Conservation (phyloP, 2,888 invertebrate genomes). For the Ophonus ardosiacus region DNA sequence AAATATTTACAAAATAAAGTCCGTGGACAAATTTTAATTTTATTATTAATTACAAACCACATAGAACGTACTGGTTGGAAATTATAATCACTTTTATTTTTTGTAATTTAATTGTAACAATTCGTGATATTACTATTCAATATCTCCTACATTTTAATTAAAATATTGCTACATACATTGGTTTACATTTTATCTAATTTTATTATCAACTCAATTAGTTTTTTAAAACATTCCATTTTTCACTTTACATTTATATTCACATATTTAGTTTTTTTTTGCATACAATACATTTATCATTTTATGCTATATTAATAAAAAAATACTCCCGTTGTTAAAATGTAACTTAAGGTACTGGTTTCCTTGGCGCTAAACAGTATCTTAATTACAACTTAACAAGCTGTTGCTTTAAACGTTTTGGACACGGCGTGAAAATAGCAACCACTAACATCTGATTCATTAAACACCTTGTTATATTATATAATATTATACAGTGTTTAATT, state of each 20-base stretch:
- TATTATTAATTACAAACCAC: background rate
- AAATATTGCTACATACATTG: background rate
- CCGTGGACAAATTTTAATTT: slow-evolving; percentile 20
- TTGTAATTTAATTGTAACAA: slow-evolving; percentile 28
- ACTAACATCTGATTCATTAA: too few species aligned
- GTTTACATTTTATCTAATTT: background rate
- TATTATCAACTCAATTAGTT: background rate
- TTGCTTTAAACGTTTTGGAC: too few species aligned
- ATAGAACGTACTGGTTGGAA: background rate
- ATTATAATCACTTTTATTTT: slow-evolving; percentile 31
- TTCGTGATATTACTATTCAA: slow-evolving; percentile 13
- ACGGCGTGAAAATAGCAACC: too few species aligned
- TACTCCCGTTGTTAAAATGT: too few species aligned
- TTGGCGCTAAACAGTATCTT: too few species aligned
- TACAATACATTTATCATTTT: background rate
- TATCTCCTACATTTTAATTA: slow-evolving; percentile 19
- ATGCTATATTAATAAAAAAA: background rate
- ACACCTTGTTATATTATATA: too few species aligned
- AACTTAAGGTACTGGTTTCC: too few species aligned
- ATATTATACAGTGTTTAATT: too few species aligned
- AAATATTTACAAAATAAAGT: background rate
- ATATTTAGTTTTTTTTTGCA: background rate
- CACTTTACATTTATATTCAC: background rate
- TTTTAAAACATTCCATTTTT: background rate
- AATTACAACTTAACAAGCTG: too few species aligned